Conservation (phyloP, 2,888 invertebrate genomes). For the Trichacis sp. region DNA sequence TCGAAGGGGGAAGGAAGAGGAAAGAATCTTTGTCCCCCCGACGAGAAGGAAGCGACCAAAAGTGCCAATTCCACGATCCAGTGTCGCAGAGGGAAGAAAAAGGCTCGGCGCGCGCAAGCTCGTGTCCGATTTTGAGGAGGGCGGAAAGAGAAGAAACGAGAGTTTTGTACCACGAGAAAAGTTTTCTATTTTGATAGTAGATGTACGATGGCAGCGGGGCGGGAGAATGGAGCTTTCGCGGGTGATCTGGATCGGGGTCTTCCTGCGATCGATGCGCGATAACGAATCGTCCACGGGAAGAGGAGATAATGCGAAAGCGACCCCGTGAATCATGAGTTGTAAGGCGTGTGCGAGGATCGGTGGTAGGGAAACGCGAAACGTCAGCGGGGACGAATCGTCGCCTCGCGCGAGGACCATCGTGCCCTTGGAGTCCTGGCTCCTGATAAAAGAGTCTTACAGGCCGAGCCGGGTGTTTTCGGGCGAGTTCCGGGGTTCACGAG, state of each 20-base stretch:
- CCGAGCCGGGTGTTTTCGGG: constrained; percentile 14
- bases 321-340: constrained; percentile 66
- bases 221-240: constrained; percentile 4
- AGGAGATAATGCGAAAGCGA: constrained; percentile 62
- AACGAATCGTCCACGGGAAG: constrained; percentile 39
- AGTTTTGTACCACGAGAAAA: background rate
- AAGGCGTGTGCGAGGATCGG: constrained; percentile 59
- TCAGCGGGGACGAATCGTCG: constrained; percentile 9
- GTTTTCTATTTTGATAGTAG: constrained; percentile 5
- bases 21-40: too few species aligned
- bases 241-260: constrained; percentile 15
- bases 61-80: too few species aligned
- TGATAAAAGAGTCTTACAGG: background rate
- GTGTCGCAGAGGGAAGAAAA: too few species aligned
- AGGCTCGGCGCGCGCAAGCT: too few species aligned
- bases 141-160: too few species aligned
- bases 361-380: constrained; percentile 57
- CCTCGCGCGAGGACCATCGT: background rate
- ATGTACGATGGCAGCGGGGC: background rate
- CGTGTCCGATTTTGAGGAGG: too few species aligned
- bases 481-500: constrained; percentile 5
- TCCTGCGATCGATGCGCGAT: background rate
- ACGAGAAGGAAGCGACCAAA: too few species aligned
- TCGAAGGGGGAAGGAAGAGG: too few species aligned
- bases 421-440: background rate